A percentile compares a stretch with the other conserved stretches of the same genome.
Evolutionary conservation across 2,888 invertebrate genomes (phyloP).

Genomic region (Lypha dubia): DNA sequence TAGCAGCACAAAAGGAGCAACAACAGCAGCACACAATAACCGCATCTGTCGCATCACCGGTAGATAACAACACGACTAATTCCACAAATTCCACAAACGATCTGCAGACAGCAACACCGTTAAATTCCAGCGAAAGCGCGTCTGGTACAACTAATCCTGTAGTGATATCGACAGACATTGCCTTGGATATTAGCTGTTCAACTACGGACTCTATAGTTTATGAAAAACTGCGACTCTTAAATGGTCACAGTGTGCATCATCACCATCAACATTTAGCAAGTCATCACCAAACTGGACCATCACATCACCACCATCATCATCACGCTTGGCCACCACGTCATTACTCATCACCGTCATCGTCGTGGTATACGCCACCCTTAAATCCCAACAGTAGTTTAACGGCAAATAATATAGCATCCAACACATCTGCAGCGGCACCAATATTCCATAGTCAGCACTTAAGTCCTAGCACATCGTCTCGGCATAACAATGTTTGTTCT

Average conservation of each 20-base stretch:
- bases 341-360: slow-evolving; percentile 75
- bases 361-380: slow-evolving; percentile 81
- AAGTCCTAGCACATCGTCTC: slow-evolving; percentile 46
- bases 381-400: slow-evolving; percentile 71
- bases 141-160: slow-evolving; percentile 56
- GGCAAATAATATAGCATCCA: slow-evolving; percentile 68
- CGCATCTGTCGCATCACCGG: slow-evolving; percentile 34
- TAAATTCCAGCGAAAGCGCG: slow-evolving; percentile 80
- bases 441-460: slow-evolving; percentile 40
- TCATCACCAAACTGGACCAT: slow-evolving; percentile 65
- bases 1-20: slow-evolving; percentile 95
- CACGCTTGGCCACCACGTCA: slow-evolving; percentile 76
- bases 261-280: slow-evolving; percentile 74
- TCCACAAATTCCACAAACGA: slow-evolving; percentile 68
- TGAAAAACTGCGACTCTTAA: slow-evolving; percentile 81
- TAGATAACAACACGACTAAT: slow-evolving; percentile 52
- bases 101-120: slow-evolving; percentile 79
- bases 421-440: slow-evolving; percentile 73
- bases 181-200: slow-evolving; percentile 74
- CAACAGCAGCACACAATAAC: slow-evolving; percentile 78
- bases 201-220: slow-evolving; percentile 76
- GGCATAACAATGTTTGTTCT: slow-evolving; percentile 46
- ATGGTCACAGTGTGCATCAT: slow-evolving; percentile 75
- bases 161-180: slow-evolving; percentile 61
- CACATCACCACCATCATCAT: slow-evolving; percentile 71